phyloP scores from a whole-genome alignment of 2,888 invertebrate species.

The Ctena decussata region DNA sequence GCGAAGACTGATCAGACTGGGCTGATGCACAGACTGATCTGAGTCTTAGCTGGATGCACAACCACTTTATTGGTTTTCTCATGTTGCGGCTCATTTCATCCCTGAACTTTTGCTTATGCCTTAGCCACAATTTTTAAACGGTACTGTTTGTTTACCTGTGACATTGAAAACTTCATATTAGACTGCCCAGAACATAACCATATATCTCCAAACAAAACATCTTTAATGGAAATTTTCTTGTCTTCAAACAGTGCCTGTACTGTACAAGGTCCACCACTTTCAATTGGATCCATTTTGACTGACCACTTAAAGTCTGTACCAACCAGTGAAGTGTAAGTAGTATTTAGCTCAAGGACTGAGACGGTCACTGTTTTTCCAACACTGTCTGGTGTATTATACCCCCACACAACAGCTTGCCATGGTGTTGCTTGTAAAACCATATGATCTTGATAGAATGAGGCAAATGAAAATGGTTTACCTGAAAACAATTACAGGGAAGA shows the following conservation, averaged over 20 bases:
- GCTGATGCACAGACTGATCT: too few relatives aligned
- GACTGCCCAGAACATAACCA: conserved; percentile 86
- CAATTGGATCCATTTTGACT: conserved; percentile 59
- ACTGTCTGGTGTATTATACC: conserved; percentile 60
- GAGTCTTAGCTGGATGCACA: too few relatives aligned
- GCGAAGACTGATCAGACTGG: too few relatives aligned
- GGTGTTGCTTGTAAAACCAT: conserved; percentile 80
- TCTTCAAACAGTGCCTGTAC: conserved; percentile 62
- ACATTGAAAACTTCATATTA: conserved; percentile 81
- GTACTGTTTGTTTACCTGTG: conserved; percentile 71
- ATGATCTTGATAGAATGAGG: conserved; percentile 71
- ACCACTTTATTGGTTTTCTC: too few relatives aligned
- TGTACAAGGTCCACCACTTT: conserved; percentile 66
- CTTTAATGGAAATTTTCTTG: conserved; percentile 47
- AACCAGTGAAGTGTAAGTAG: background rate
- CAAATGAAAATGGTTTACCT: conserved; percentile 47
- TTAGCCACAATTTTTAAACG: too few relatives aligned
- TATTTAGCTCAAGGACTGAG: background rate
- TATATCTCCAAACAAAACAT: conserved; percentile 85
- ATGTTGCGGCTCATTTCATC: too few relatives aligned
- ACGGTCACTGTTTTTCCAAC: conserved; percentile 20
- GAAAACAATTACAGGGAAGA: background rate
- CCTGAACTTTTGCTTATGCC: too few relatives aligned
- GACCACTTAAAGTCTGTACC: conserved; percentile 48
- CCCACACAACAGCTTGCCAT: conserved; percentile 73